Evolutionary conservation across 2,888 invertebrate species (phyloP).

Genomic region (Meganola albula): DNA sequence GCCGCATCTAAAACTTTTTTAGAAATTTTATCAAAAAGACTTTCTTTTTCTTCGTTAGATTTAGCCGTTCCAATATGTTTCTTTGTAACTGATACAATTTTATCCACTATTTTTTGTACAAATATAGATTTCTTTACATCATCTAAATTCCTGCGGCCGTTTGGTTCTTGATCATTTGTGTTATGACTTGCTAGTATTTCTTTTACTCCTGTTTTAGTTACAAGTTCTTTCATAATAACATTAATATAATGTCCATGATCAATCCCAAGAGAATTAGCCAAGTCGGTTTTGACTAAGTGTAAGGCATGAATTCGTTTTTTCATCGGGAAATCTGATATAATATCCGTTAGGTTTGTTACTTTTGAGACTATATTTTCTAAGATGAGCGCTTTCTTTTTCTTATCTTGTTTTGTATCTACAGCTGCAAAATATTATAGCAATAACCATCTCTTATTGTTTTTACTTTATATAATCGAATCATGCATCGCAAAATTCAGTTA

Average conservation of each 20-base stretch:
- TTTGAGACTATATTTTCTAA: too few relatives aligned
- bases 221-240: slow-evolving; percentile 49
- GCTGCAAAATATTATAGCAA: too few relatives aligned
- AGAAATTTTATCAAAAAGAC: slow-evolving; percentile 31
- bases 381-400: too few relatives aligned
- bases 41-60: slow-evolving; percentile 27
- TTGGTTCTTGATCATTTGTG: slow-evolving; percentile 2
- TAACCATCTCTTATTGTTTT: too few relatives aligned
- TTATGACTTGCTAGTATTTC: slow-evolving; percentile 7
- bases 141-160: slow-evolving; percentile 3
- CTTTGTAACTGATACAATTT: slow-evolving; percentile 35
- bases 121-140: slow-evolving; percentile 16
- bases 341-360: too few relatives aligned
- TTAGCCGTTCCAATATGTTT: slow-evolving; percentile 26
- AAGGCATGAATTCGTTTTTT: too few relatives aligned
- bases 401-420: too few relatives aligned
- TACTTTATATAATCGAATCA: too few relatives aligned
- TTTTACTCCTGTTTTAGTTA: slow-evolving; percentile 23
- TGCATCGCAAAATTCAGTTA: too few relatives aligned
- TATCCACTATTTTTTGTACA: slow-evolving; percentile 29
- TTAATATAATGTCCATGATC: slow-evolving; percentile 40
- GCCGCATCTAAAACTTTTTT: slow-evolving; percentile 26
- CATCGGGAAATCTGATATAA: too few relatives aligned
- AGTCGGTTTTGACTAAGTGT: too few relatives aligned
- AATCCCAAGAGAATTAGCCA: slow-evolving; percentile 30